Percentiles rank a stretch among this genome's conserved stretches.
Conservation (phyloP, 1,140 invertebrate genomes). For the Drosophila jambulina region DNA sequence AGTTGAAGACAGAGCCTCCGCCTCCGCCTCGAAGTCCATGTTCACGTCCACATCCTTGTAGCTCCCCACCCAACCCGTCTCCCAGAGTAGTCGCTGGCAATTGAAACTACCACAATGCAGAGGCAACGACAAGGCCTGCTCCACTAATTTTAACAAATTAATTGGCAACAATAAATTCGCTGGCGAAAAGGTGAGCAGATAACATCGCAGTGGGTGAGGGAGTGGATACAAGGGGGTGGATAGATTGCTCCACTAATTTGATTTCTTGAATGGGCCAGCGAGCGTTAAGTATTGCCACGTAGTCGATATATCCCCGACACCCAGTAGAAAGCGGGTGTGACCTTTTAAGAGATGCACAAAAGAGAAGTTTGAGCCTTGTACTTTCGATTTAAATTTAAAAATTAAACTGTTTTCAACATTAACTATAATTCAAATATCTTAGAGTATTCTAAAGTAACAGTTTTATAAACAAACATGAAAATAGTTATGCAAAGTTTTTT, state of each 20-base stretch:
- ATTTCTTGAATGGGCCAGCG: slow-evolving; percentile 69
- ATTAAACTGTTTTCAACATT: too few relatives aligned
- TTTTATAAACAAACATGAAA: not conserved
- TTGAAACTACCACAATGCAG: slow-evolving; percentile 72
- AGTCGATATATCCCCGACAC: slow-evolving; percentile 61
- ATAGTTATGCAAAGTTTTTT: not conserved
- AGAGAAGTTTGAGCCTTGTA: not conserved
- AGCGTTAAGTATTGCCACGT: slow-evolving; percentile 64
- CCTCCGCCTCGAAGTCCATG: not conserved
- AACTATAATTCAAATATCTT: not conserved
- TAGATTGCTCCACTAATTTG: slow-evolving; percentile 79
- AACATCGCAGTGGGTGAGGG: slow-evolving; percentile 43
- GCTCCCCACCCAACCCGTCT: not conserved
- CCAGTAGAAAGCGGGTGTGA: slow-evolving; percentile 10
- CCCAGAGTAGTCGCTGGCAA: slow-evolving; percentile 38
- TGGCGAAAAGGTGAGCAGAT: slow-evolving; percentile 77
- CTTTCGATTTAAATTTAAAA: not conserved
- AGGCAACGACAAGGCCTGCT: slow-evolving; percentile 45
- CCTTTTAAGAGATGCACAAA: not conserved
- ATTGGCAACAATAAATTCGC: slow-evolving; percentile 82
- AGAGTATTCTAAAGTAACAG: not conserved
- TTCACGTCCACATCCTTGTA: slow-evolving; percentile 8
- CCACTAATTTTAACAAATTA: slow-evolving; percentile 83
- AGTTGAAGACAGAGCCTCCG: slow-evolving; percentile 54
- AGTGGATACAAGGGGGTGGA: slow-evolving; percentile 16